These are phyloP conservation scores for Ormyrus pomaceus DNA, from an alignment of 2,888 invertebrate species.

Conservation along the genomic window DNA sequence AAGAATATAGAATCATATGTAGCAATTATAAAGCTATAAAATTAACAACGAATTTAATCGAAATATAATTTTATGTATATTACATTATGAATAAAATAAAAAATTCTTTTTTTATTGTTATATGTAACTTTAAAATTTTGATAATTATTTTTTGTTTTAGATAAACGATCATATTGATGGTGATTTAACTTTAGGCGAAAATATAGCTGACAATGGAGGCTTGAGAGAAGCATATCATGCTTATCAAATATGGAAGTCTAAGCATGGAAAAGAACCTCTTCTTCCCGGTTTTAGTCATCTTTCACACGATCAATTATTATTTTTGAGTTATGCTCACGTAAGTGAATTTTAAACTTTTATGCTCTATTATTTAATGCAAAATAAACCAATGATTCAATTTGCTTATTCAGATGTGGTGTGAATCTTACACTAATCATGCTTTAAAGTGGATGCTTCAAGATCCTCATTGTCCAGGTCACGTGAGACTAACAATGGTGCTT, in stretches of 20 bases:
- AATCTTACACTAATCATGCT: conserved; percentile 82
- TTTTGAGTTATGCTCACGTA: conserved; percentile 89
- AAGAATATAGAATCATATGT: background rate
- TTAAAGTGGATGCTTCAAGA: conserved; percentile 82
- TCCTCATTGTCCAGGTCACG: conserved; percentile 84
- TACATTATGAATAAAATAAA: no score
- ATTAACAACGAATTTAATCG: background rate
- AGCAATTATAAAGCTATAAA: background rate
- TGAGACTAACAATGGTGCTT: conserved; percentile 83
- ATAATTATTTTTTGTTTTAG: conserved; percentile 58
- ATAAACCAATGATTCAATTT: background rate
- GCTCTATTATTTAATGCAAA: background rate
- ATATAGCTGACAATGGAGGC: conserved; percentile 91
- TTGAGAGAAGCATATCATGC: conserved; percentile 85
- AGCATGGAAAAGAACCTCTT: conserved; percentile 79
- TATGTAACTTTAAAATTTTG: background rate
- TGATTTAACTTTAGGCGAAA: conserved; percentile 86
- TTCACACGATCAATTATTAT: conserved; percentile 86
- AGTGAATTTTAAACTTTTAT: conserved; percentile 73
- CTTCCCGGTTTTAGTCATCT: conserved; percentile 86
- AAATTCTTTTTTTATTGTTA: background rate
- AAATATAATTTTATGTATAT: no score
- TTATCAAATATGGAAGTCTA: conserved; percentile 79
- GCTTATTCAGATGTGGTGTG: conserved; percentile 87
- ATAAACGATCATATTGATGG: conserved; percentile 81